Conservation (phyloP, 2,888 invertebrate genomes). For the Apotomis betuletana region DNA sequence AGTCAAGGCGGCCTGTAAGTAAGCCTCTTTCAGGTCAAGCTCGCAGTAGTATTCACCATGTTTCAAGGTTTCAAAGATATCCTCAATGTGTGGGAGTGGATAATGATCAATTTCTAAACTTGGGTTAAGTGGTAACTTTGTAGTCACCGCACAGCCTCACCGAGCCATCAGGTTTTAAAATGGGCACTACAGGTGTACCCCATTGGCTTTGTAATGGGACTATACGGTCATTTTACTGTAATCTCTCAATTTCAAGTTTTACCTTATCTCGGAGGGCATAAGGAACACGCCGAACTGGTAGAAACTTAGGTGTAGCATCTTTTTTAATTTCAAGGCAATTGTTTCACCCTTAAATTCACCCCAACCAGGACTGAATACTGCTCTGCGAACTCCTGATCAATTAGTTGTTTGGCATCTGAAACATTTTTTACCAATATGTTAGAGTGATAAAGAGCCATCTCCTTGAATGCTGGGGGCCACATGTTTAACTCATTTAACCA, state of each 20-base stretch:
- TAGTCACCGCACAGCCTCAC: neutral
- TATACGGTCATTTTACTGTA: neutral
- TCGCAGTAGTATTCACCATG: no score
- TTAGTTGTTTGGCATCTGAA: neutral
- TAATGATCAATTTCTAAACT: neutral
- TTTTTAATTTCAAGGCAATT: slow-evolving; percentile 1
- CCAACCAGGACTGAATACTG: neutral
- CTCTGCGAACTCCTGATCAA: slow-evolving; percentile 4
- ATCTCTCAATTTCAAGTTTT: neutral
- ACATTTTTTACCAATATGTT: neutral
- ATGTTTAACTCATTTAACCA: no score
- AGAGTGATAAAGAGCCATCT: no score
- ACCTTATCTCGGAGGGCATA: neutral
- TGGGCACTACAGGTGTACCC: neutral
- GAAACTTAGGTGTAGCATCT: neutral
- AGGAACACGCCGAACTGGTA: neutral
- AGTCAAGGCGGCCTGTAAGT: neutral
- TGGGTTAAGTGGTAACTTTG: neutral
- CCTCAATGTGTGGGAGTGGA: slow-evolving; percentile 1
- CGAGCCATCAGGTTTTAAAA: neutral
- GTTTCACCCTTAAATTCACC: neutral
- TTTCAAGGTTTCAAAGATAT: neutral
- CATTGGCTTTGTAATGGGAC: neutral
- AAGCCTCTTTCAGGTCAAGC: no score
- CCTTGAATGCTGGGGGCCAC: no score